phyloP scores from a whole-genome alignment of 2,113 vertebrate species.

The Pedionomus torquatus region DNA sequence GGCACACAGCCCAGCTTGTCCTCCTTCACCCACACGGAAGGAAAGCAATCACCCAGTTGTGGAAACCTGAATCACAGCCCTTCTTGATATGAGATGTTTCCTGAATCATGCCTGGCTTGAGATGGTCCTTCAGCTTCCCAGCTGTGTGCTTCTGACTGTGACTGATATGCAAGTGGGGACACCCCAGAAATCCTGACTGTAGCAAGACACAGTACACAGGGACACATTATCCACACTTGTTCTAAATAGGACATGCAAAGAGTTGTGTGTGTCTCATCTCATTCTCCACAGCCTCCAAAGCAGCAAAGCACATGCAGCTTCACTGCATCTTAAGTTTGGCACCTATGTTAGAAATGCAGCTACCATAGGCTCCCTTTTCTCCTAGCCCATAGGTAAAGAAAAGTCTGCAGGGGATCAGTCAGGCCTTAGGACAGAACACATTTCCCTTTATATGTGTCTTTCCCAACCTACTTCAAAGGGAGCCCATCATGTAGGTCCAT shows the following conservation, averaged over 20 bases:
- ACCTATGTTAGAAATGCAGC: background rate
- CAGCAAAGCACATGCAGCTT: background rate
- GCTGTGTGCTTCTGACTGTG: background rate
- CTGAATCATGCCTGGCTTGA: background rate
- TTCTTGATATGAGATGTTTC: background rate
- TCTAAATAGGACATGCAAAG: background rate
- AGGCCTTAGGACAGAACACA: background rate
- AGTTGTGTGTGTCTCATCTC: background rate
- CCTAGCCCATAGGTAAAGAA: background rate
- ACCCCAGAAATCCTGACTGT: background rate
- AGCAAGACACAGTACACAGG: background rate
- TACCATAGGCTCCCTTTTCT: background rate
- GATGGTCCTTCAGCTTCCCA: background rate
- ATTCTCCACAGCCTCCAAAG: background rate
- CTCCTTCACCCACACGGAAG: background rate
- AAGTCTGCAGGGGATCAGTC: background rate
- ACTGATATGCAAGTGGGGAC: rapidly evolving
- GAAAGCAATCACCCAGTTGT: rapidly evolving
- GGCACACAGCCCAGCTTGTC: background rate
- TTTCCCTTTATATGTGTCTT: background rate
- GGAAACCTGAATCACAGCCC: background rate
- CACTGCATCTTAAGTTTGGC: background rate
- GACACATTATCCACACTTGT: rapidly evolving
- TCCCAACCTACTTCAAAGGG: background rate
- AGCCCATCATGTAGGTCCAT: background rate